Base-by-base conservation (phyloP, 2,797 vertebrate species). In the Aeoliscus strigatus region DNA sequence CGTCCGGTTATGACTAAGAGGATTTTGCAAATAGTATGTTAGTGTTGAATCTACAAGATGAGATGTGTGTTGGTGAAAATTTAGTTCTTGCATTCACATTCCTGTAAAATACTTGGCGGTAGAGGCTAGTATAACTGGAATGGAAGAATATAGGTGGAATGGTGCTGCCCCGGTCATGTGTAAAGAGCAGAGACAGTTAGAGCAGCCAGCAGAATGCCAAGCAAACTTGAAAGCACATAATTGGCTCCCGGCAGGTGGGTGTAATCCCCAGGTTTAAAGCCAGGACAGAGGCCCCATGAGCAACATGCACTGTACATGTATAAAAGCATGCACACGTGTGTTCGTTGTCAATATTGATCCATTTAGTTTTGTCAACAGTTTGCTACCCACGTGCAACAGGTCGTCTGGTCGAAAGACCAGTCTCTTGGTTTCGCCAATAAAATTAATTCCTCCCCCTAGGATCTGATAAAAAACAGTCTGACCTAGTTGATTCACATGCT, bases 201-300 rank as follows among this genome's bases (percentile, higher is more conserved):
- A 69, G 52, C 16, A 33, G 43, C 39, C 49, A 38, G 47, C 33
- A 39, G 29, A 39, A 57, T 47, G 54, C 12, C 53, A 52, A 49
- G 21, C 2, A 8, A 45, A 23, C 60, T 47, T 1, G 1, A 80
- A 81, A 78, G 67, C 45, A 36, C 65, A 60, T 86, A 82, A 85
- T 84, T 78, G 78, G 80, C 75, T 84, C 74, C 65, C 8, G 6
- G 47, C 28, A 25, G 57, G 64, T 60, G 47, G 15, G 39, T 48
- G 61, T 84, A 85, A 83, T 86, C 83, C 75, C 69, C 36, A 14
- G 18, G 51, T 31, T 49, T 73, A 69, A 65, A 21, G 46, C 24
- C 1, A 12, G 27, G 26, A 29, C 48, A 40, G 21, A 29, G 12
- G 47, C 14, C 26, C 39, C 24, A n/a, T 49, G 37, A 54, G 28